phyloP scores from a whole-genome alignment of 2,888 invertebrate species.

The Nephrotoma flavescens region DNA sequence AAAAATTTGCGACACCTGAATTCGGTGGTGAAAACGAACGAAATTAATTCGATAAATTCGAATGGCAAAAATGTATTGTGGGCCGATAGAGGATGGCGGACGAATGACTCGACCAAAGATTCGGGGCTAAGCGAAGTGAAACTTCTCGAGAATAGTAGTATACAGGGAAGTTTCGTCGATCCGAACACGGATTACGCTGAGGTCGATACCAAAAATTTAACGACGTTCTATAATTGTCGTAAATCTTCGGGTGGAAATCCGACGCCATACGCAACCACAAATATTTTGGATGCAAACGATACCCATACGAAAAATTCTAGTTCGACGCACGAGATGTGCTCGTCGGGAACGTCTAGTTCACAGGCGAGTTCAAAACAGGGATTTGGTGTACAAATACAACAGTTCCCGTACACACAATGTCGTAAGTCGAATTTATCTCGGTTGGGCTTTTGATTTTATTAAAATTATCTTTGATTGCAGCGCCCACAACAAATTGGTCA shows the following conservation, averaged over 20 bases:
- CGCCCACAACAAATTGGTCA: slow-evolving; percentile 39
- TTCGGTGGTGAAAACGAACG: slow-evolving; percentile 31
- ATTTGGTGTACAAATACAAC: slow-evolving; percentile 15
- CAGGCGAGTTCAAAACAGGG: slow-evolving; percentile 25
- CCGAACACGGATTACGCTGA: slow-evolving; percentile 51
- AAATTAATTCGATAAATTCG: slow-evolving; percentile 33
- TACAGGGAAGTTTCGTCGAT: slow-evolving; percentile 32
- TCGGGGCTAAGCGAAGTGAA: slow-evolving; percentile 40
- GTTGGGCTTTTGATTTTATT: background rate
- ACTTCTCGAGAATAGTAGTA: slow-evolving; percentile 37
- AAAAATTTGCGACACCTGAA: slow-evolving; percentile 48
- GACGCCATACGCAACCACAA: slow-evolving; percentile 61
- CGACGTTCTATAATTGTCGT: slow-evolving; percentile 55
- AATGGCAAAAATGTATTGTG: slow-evolving; percentile 48
- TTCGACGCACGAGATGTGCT: slow-evolving; percentile 20
- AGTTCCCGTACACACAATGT: slow-evolving; percentile 24
- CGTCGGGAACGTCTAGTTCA: slow-evolving; percentile 32
- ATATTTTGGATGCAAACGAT: slow-evolving; percentile 38
- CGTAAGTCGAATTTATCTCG: slow-evolving; percentile 21
- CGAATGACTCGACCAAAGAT: slow-evolving; percentile 46
- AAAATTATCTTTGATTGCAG: slow-evolving; percentile 10
- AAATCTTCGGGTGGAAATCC: slow-evolving; percentile 47
- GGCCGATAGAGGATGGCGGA: slow-evolving; percentile 55
- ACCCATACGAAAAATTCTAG: slow-evolving; percentile 30
- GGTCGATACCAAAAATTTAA: slow-evolving; percentile 47